Percentiles rank a stretch among this genome's conserved stretches.
Conservation (phyloP, 2,888 invertebrate species). For the Scrobipalpa costella region DNA sequence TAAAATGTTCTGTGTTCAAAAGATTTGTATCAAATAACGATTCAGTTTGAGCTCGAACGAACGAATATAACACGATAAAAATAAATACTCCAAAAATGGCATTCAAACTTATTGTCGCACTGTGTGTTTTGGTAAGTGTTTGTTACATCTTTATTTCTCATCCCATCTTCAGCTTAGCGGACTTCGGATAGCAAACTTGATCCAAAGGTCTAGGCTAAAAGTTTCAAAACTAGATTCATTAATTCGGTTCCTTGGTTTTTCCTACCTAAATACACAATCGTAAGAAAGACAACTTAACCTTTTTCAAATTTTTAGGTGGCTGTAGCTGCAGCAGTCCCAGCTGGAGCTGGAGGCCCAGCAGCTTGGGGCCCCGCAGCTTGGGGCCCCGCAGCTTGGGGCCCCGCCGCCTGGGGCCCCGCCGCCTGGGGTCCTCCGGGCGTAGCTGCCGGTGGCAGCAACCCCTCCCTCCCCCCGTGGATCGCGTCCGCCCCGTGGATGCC, state of each 20-base stretch:
- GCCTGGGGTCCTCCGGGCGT: constrained; percentile 37
- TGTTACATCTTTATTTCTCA: not conserved
- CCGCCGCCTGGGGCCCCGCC: constrained; percentile 36
- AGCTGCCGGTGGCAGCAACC: constrained; percentile 50
- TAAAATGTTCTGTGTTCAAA: constrained; percentile 53
- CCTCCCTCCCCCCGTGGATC: constrained; percentile 72
- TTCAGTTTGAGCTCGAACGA: constrained; percentile 42
- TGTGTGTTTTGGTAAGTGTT: constrained; percentile 64
- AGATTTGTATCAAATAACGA: constrained; percentile 43
- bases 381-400: constrained; percentile 37
- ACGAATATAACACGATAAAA: constrained; percentile 39
- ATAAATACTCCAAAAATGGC: constrained; percentile 56
- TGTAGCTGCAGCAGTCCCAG: constrained; percentile 55
- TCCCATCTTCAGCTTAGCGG: too few species aligned
- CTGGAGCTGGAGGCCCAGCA: constrained; percentile 38
- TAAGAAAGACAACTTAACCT: not conserved
- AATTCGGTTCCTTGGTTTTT: not conserved
- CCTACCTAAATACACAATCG: not conserved
- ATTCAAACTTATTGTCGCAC: constrained; percentile 57
- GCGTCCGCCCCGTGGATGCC: constrained; percentile 65
- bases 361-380: too few species aligned
- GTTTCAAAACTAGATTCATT: too few species aligned
- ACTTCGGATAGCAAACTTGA: too few species aligned
- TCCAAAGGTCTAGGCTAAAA: too few species aligned
- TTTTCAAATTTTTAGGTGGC: constrained; percentile 48